Base-by-base conservation (phyloP, 2,113 vertebrate species). In the Romanogobio albipinnatus region DNA sequence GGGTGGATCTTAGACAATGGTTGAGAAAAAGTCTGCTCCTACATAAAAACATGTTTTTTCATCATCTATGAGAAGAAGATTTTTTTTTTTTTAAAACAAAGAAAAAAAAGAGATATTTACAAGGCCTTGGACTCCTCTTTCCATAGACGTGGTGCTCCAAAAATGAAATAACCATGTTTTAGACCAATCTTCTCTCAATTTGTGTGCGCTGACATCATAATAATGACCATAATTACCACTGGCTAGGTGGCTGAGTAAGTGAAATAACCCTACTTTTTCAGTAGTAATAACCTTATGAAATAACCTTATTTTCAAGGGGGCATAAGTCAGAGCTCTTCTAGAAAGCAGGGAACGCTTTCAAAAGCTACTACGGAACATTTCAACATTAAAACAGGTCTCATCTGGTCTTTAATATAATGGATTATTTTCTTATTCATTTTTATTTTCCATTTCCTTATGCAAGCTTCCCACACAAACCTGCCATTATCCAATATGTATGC, bases 161-260 rank as follows among this genome's bases (percentile, higher is more conserved):
- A 62, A 76, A 45, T 33, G 1, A 64, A 84, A 84, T 78, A 45
- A 59, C 11, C 43, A 68, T 29, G 51, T n/a, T 85, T 79, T 7
- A 22, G 61, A 78, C 59, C 74, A 77, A 66, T 53, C 45, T 77
- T 76, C 14, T 64, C 56, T 61, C 13, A 24, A 79, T 61, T 3
- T 9, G 56, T 66, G 45, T 9, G 1, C 19, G 11, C 74, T 85
- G 51, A 56, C 51, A 85, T 77, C 83, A 68, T 15, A 49, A 59
- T 85, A 79, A 85, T 49, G 14, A 84, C 51, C 61, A 47, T 68
- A 77, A 56, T 84, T 24, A 66, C 59, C 29, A 62, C 14, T 53
- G 19, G 71, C 36, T 66, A 36, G 47, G 13, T 9, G 19, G 6
- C 53, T 47, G 29, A 68, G n/a, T 77, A 29, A 45, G 24, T 56